A percentile compares a stretch with the other conserved stretches of the same genome.
phyloP scores from a whole-genome alignment of 92 coral and sea anemone species.

The Porites divaricata region DNA sequence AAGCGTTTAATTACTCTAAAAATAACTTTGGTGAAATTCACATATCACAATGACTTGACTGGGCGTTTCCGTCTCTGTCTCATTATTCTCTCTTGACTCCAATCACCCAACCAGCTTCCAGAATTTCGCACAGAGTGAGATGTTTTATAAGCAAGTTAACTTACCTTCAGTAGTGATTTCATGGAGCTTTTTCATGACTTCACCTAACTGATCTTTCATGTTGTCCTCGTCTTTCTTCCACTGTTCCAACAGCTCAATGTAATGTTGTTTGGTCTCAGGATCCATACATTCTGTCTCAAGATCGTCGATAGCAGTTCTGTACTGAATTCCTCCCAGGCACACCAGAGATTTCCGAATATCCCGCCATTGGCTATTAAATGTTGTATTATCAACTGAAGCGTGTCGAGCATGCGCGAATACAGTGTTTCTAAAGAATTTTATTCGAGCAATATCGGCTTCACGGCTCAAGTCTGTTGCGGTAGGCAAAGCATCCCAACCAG shows the following conservation, averaged over 20 bases:
- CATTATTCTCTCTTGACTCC: no score
- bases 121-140: no score
- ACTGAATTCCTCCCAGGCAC: slow-evolving; percentile 35
- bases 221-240: slow-evolving; percentile 37
- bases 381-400: slow-evolving; percentile 33
- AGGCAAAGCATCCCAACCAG: slow-evolving; percentile 53
- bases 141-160: no score
- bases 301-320: slow-evolving; percentile 16
- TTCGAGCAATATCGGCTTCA: slow-evolving; percentile 45
- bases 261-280: slow-evolving; percentile 37
- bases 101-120: no score
- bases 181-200: background rate
- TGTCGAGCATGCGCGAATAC: slow-evolving; percentile 24
- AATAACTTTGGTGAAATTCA: no score
- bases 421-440: slow-evolving; percentile 20
- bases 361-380: slow-evolving; percentile 39
- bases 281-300: slow-evolving; percentile 44
- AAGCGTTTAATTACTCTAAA: no score
- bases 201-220: background rate
- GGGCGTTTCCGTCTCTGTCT: no score
- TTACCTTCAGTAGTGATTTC: background rate
- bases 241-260: slow-evolving; percentile 7
- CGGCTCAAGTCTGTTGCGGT: slow-evolving; percentile 30
- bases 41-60: no score
- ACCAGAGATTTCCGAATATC: slow-evolving; percentile 37